Percentiles rank a stretch among this genome's conserved stretches.
Evolutionary conservation across 2,797 vertebrate species (phyloP).

Genomic region (Psittacula echo): DNA sequence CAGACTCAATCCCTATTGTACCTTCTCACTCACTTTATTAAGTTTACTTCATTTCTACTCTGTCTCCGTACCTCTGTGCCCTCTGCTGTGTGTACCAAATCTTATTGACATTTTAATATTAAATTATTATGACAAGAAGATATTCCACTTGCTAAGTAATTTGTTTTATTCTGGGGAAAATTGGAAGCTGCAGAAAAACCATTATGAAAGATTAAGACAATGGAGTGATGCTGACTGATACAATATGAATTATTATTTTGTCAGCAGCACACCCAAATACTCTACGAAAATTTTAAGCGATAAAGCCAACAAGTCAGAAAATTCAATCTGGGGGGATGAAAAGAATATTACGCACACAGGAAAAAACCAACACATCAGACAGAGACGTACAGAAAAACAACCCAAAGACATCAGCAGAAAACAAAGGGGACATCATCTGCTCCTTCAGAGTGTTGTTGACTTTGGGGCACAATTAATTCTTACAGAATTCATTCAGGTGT

Average conservation of each 20-base stretch:
- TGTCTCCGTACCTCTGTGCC: slow-evolving; percentile 68
- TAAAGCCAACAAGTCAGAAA: slow-evolving; percentile 73
- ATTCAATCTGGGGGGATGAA: slow-evolving; percentile 60
- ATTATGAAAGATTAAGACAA: slow-evolving; percentile 76
- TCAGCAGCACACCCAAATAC: slow-evolving; percentile 55
- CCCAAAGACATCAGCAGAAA: neutral
- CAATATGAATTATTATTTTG: slow-evolving; percentile 70
- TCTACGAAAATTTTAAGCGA: slow-evolving; percentile 60
- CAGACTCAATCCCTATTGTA: slow-evolving; percentile 52
- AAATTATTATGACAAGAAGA: slow-evolving; percentile 78
- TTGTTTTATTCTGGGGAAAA: slow-evolving; percentile 74
- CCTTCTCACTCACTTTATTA: slow-evolving; percentile 68
- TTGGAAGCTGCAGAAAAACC: slow-evolving; percentile 75
- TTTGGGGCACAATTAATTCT: neutral
- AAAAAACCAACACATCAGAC: neutral
- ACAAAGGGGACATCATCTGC: neutral
- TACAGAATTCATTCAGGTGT: neutral
- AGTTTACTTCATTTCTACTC: slow-evolving; percentile 73
- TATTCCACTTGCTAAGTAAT: slow-evolving; percentile 76
- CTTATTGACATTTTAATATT: slow-evolving; percentile 79
- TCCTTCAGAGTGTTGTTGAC: neutral
- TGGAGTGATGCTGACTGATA: slow-evolving; percentile 66
- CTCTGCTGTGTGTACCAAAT: slow-evolving; percentile 74
- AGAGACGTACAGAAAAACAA: neutral
- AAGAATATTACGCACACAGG: slow-evolving; percentile 36